These are phyloP conservation scores for Tupaia chinensis DNA, from an alignment of 2,113 vertebrate species.

Conservation along the genomic window DNA sequence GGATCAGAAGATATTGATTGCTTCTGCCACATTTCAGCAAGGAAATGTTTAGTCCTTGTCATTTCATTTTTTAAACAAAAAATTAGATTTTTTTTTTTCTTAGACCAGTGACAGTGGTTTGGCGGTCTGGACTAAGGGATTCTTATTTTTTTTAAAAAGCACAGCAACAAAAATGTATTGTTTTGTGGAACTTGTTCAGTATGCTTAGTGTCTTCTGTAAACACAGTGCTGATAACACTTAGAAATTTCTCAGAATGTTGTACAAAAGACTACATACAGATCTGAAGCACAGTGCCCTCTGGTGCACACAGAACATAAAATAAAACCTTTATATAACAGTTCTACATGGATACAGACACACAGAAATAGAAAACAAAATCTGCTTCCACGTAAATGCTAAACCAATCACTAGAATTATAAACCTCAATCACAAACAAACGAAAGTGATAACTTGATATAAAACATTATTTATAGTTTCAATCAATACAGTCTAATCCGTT, in stretches of 20 bases:
- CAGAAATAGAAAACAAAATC: background rate
- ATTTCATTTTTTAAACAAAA: background rate
- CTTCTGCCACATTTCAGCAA: conserved; percentile 1
- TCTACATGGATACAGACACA: background rate
- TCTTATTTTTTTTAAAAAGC: background rate
- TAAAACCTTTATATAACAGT: conserved; percentile 49
- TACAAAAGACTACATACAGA: conserved; percentile 70
- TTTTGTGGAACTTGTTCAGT: conserved; percentile 26
- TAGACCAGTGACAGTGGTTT: background rate
- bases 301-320: conserved; percentile 79
- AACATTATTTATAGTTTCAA: background rate
- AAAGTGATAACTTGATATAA: background rate
- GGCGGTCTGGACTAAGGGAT: background rate
- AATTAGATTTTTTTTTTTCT: background rate
- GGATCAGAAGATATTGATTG: background rate
- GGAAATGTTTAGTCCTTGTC: background rate
- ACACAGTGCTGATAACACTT: conserved; percentile 68
- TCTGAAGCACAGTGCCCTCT: conserved; percentile 87
- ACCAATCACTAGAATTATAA: background rate
- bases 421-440: background rate
- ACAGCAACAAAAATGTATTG: background rate
- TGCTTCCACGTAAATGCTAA: background rate
- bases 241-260: conserved; percentile 61
- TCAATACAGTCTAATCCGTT: conserved; percentile 15
- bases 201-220: conserved; percentile 76